Percentiles rank a stretch among this genome's conserved stretches.
phyloP scores from a whole-genome alignment of 2,888 invertebrate genomes.

The Hypsopygia costalis region DNA sequence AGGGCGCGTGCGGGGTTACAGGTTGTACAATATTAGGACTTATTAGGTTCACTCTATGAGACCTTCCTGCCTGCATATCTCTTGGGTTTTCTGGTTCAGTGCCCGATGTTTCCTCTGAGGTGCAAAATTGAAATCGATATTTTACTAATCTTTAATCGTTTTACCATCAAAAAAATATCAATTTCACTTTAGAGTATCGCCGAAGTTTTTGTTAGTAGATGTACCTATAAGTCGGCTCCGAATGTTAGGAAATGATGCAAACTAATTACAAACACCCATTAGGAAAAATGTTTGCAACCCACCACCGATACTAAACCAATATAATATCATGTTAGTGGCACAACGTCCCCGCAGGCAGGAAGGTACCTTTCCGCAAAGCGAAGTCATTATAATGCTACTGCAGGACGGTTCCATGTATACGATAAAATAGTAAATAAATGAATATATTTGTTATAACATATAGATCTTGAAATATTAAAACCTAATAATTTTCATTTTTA shows the following conservation, averaged over 20 bases:
- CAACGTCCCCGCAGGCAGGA: conserved; percentile 79
- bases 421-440: conserved; percentile 3
- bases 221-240: conserved; percentile 26
- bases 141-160: conserved; percentile 34
- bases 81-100: conserved; percentile 75
- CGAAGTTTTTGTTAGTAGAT: conserved; percentile 50
- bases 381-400: conserved; percentile 70
- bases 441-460: conserved; percentile 2
- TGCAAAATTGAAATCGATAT: conserved; percentile 76
- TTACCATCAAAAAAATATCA: conserved; percentile 32
- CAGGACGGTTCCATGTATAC: conserved; percentile 29
- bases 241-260: conserved; percentile 55
- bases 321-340: conserved; percentile 65
- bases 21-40: conserved; percentile 65
- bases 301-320: conserved; percentile 60
- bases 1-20: conserved; percentile 60
- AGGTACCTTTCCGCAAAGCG: conserved; percentile 80
- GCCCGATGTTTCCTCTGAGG: conserved; percentile 77
- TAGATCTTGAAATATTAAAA: neutral
- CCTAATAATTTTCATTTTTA: neutral
- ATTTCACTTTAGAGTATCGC: conserved; percentile 29
- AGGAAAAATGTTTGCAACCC: conserved; percentile 48
- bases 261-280: conserved; percentile 46
- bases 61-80: conserved; percentile 85
- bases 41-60: conserved; percentile 69